Percentiles rank a stretch among this genome's conserved stretches.
Conservation (phyloP, 1,140 invertebrate species). For the Drosophila ironensis region DNA sequence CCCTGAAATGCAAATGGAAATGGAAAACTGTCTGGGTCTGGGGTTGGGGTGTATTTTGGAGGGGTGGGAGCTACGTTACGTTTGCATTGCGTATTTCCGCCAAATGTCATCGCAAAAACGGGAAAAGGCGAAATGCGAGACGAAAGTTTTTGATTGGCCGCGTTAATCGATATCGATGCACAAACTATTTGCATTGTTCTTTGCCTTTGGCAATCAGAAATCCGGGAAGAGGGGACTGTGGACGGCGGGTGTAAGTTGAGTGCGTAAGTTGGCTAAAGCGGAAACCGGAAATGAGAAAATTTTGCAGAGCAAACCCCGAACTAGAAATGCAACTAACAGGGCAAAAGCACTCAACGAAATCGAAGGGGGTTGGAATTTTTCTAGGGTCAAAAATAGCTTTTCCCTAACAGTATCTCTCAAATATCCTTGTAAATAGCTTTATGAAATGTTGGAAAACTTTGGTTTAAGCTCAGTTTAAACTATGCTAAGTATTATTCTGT, state of each 20-base stretch:
- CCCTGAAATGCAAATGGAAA: too few relatives aligned
- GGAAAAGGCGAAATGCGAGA: slow-evolving; percentile 30
- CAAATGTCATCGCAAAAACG: slow-evolving; percentile 70
- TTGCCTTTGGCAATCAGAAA: not conserved
- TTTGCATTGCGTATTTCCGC: slow-evolving; percentile 81
- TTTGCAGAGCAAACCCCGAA: slow-evolving; percentile 41
- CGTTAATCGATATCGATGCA: slow-evolving; percentile 56
- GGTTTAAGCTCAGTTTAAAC: too few relatives aligned
- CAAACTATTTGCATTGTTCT: slow-evolving; percentile 64
- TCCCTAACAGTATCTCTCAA: not conserved
- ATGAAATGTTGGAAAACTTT: too few relatives aligned
- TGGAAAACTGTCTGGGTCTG: too few relatives aligned
- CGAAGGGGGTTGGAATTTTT: not conserved
- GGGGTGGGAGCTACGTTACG: slow-evolving; percentile 36
- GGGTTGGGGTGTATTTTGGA: not conserved
- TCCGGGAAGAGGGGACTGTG: not conserved
- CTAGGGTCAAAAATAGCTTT: too few relatives aligned
- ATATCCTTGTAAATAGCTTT: not conserved
- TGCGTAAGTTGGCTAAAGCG: slow-evolving; percentile 52
- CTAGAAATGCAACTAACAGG: slow-evolving; percentile 31
- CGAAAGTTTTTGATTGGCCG: slow-evolving; percentile 64
- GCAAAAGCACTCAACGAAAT: slow-evolving; percentile 21
- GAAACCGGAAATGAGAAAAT: slow-evolving; percentile 80
- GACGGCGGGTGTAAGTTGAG: slow-evolving; percentile 15
- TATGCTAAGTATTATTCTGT: too few relatives aligned